Percentiles rank a stretch among this genome's conserved stretches.
These are phyloP conservation scores for Thalassophryne amazonica DNA, from an alignment of 2,797 vertebrate species.

Conservation along the genomic window DNA sequence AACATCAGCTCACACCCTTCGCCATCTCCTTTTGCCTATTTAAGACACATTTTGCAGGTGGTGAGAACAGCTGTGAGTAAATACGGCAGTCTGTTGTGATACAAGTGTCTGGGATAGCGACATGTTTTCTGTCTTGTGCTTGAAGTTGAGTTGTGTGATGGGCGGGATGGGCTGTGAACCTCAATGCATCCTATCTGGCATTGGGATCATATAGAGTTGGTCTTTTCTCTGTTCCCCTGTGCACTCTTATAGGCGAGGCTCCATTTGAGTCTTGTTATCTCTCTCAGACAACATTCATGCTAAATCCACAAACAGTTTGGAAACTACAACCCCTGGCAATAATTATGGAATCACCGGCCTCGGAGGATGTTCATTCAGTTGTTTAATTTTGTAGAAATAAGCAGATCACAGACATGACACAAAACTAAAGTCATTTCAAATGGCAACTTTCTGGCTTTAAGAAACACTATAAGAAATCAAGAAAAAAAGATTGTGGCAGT, in stretches of 20 bases:
- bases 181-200: slow-evolving; percentile 48
- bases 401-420: too few species aligned
- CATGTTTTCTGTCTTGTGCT: slow-evolving; percentile 78
- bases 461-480: too few species aligned
- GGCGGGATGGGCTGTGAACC: slow-evolving; percentile 37
- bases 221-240: slow-evolving; percentile 30
- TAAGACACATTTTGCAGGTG: slow-evolving; percentile 30
- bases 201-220: slow-evolving; percentile 58
- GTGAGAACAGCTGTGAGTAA: slow-evolving; percentile 81
- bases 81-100: slow-evolving; percentile 80
- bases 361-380: too few species aligned
- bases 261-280: slow-evolving; percentile 29
- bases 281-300: too few species aligned
- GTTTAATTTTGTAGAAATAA: too few species aligned
- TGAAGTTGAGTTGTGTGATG: slow-evolving; percentile 41
- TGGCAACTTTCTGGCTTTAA: too few species aligned
- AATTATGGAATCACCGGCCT: too few species aligned
- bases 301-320: too few species aligned
- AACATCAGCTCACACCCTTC: slow-evolving; percentile 20
- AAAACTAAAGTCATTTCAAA: too few species aligned
- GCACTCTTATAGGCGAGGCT: slow-evolving; percentile 46
- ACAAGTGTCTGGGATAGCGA: slow-evolving; percentile 53
- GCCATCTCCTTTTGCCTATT: slow-evolving; percentile 9
- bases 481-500: too few species aligned
- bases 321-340: too few species aligned